Base-by-base conservation (phyloP, 1,140 invertebrate species). In the Hypothenemus hampei region DNA sequence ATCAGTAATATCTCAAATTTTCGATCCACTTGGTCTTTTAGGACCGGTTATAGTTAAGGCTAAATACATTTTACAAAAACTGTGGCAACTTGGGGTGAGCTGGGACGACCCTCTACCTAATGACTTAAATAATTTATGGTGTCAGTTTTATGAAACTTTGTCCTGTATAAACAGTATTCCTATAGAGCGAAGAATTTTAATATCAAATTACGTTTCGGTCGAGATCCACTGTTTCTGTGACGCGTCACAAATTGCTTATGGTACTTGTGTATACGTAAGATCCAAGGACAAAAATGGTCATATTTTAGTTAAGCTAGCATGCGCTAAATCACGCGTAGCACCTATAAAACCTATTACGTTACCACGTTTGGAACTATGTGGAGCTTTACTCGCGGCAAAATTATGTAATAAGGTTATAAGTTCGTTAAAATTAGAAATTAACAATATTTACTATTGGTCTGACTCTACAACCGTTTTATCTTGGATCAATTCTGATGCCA, bases 381-480 rank as follows among this genome's bases (percentile, higher is more conserved):
- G 11, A 4, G 40, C 22, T 21, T 50, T 37, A 7, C n/a, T 40
- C 37, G 16, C 16, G 37, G 15, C n/a, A 6, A 29, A 29, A 6
- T 29, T 29, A n/a, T 37, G 6, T 37, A 6, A 8, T 7, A 37
- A 37, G 6, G 35, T 37, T 16, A 29, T 37, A 8, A 16, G 15
- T 6, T 10, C 35, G 6, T 37, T 37, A 10, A 10, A 8, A 6
- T 7, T 29, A 6, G 6, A 7, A 10, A 16, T 37, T 16, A 15
- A 16, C 6, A 37, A 7, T 37, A 37, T 37, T 7, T 37, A 10
- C 35, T n/a, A n/a, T n/a, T 62, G 61, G 54, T 45, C 53, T 15
- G 58, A 62, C 54, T 60, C 61, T 8, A 53, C 40, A 13, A 60
- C 60, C 15, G 49, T 60, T 18, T 26, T 63, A 11, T n/a, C 49